phyloP scores from a whole-genome alignment of 1,140 invertebrate genomes.

The Megalonaias nervosa region DNA sequence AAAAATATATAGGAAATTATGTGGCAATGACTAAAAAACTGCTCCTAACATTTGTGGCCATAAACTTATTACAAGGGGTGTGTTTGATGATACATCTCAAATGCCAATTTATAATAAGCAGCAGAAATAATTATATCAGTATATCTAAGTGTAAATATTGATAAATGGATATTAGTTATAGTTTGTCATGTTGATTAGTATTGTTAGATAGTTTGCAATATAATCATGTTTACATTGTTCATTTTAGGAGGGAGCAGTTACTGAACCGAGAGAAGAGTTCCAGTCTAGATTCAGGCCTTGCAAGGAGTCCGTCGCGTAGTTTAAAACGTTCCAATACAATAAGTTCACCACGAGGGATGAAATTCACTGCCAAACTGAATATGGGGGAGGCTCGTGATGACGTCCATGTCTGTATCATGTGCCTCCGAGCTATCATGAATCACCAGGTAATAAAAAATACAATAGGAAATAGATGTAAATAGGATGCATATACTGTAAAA shows the following conservation, averaged over 20 bases:
- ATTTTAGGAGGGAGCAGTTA: slow-evolving; percentile 63
- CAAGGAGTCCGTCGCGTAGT: slow-evolving; percentile 53
- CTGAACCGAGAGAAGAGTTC: slow-evolving; percentile 64
- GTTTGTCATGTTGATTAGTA: slow-evolving; percentile 1
- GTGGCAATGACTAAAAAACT: no score
- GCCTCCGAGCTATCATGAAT: slow-evolving; percentile 99
- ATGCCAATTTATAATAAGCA: no score
- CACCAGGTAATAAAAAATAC: slow-evolving; percentile 84
- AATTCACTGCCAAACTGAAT: slow-evolving; percentile 78
- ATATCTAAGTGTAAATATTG: no score
- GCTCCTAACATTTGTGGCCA: no score
- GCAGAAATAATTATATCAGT: no score
- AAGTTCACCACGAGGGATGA: slow-evolving; percentile 54
- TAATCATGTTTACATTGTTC: background rate
- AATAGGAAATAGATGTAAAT: no score
- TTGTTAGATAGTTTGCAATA: background rate
- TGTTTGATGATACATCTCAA: no score
- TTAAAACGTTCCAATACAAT: slow-evolving; percentile 64
- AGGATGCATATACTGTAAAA: no score
- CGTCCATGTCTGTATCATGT: slow-evolving; percentile 99
- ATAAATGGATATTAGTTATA: no score
- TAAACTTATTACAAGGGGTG: no score
- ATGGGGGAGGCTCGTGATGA: slow-evolving; percentile 99
- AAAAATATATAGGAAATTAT: no score
- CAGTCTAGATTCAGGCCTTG: slow-evolving; percentile 61